Evolutionary conservation across 1,140 invertebrate species (phyloP).

Genomic region (Drosophila lacertosa): DNA sequence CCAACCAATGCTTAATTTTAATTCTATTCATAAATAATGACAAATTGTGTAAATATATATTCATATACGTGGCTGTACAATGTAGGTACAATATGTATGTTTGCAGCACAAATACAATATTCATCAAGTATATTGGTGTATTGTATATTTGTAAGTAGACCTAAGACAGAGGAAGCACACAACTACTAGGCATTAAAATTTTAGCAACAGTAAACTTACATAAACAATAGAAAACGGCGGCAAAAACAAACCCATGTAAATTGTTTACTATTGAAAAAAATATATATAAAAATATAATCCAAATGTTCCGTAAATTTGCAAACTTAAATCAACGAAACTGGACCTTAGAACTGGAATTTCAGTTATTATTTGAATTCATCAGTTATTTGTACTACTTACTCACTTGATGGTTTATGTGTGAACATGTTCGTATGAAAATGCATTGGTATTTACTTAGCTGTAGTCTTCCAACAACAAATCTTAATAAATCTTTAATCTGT

Average conservation of each 20-base stretch:
- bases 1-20: slow-evolving; percentile 19
- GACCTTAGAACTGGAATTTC: not conserved
- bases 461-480: slow-evolving; percentile 67
- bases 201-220: not conserved
- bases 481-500: slow-evolving; percentile 28
- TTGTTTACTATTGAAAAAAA: not conserved
- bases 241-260: not conserved
- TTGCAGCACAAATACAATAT: slow-evolving; percentile 10
- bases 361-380: slow-evolving; percentile 8
- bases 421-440: slow-evolving; percentile 17
- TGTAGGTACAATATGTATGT: slow-evolving; percentile 21
- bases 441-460: slow-evolving; percentile 62
- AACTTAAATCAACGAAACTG: slow-evolving; percentile 15
- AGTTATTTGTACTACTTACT: slow-evolving; percentile 17
- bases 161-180: slow-evolving; percentile 7
- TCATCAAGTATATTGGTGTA: slow-evolving; percentile 24
- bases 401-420: slow-evolving; percentile 20
- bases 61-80: not conserved
- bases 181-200: slow-evolving; percentile 20
- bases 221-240: not conserved
- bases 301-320: not conserved
- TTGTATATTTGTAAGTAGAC: slow-evolving; percentile 37
- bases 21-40: slow-evolving; percentile 17
- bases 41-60: not conserved
- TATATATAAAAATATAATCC: not conserved